Percentiles rank a stretch among this genome's conserved stretches.
These are phyloP conservation scores for Drosophila obscura DNA, from an alignment of 1,140 invertebrate genomes.

Conservation along the genomic window DNA sequence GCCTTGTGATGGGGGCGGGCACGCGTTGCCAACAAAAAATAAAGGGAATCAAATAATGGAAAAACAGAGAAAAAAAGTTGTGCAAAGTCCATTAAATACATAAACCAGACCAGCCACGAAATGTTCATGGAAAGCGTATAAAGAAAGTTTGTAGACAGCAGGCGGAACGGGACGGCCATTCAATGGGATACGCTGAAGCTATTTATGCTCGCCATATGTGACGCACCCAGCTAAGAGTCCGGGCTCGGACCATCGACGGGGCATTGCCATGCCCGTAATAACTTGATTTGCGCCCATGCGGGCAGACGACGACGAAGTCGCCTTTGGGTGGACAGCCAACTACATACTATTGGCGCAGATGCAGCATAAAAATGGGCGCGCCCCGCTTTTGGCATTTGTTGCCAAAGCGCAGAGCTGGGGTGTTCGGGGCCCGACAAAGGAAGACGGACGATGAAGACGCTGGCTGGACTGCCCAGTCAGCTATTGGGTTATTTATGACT, in stretches of 20 bases:
- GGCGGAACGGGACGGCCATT: constrained; percentile 40
- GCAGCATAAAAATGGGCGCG: constrained; percentile 54
- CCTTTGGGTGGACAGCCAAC: neutral
- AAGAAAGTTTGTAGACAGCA: constrained; percentile 71
- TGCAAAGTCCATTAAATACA: constrained; percentile 81
- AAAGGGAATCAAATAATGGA: constrained; percentile 4
- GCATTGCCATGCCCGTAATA: constrained; percentile 60
- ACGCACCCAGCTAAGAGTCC: constrained; percentile 40
- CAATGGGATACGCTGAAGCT: constrained; percentile 67
- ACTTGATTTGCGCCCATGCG: constrained; percentile 77
- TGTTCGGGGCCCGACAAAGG: constrained; percentile 28
- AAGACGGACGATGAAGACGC: constrained; percentile 50
- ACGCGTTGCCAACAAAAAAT: constrained; percentile 24
- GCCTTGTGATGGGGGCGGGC: constrained; percentile 30
- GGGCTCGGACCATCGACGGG: constrained; percentile 7
- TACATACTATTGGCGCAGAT: constrained; percentile 50
- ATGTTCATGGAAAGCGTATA: constrained; percentile 82
- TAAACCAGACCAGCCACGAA: constrained; percentile 82
- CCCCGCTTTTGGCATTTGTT: constrained; percentile 30
- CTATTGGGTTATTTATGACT: constrained; percentile 75
- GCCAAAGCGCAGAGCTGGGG: constrained; percentile 13
- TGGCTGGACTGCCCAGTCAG: constrained; percentile 67
- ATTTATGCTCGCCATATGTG: constrained; percentile 80
- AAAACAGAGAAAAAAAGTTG: constrained; percentile 59
- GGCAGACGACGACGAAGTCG: constrained; percentile 25